These are phyloP conservation scores for Gymnocypris eckloni DNA, from an alignment of 2,797 vertebrate genomes.

Conservation along the genomic window DNA sequence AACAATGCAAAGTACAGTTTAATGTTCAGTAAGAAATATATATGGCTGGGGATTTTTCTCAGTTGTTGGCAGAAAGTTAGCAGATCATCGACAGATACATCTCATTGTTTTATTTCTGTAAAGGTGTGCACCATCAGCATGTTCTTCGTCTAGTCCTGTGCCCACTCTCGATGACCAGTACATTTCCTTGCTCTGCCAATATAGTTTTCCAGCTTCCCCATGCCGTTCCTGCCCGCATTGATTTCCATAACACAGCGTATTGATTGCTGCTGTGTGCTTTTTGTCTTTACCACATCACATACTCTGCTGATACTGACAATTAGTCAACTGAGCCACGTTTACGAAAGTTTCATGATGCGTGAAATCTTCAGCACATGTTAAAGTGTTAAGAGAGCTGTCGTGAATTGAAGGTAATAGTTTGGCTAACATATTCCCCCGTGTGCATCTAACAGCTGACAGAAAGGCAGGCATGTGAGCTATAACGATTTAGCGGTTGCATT, in stretches of 20 bases:
- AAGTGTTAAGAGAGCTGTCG: constrained; percentile 1
- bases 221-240: constrained; percentile 15
- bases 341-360: constrained; percentile 4
- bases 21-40: not conserved
- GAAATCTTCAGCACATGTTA: constrained; percentile 1
- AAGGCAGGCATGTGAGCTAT: constrained; percentile 11
- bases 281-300: constrained; percentile 22
- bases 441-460: not conserved
- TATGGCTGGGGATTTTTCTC: not conserved
- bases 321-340: constrained; percentile 25
- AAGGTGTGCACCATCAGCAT: constrained; percentile 59
- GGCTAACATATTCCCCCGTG: not conserved
- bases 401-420: constrained; percentile 32
- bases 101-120: constrained; percentile 70
- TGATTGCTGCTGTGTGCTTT: constrained; percentile 38
- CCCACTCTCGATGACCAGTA: constrained; percentile 65
- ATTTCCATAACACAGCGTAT: constrained; percentile 38
- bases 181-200: constrained; percentile 59
- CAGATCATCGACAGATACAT: constrained; percentile 69
- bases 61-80: not conserved
- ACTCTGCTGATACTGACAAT: constrained; percentile 25
- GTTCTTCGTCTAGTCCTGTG: constrained; percentile 60
- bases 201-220: constrained; percentile 42
- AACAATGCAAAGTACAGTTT: not conserved
- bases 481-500: constrained; percentile 43